Evolutionary conservation across 2,113 vertebrate species (phyloP), one percentile per base, ranked within the genome.

Genomic region (Podarcis cretensis): DNA sequence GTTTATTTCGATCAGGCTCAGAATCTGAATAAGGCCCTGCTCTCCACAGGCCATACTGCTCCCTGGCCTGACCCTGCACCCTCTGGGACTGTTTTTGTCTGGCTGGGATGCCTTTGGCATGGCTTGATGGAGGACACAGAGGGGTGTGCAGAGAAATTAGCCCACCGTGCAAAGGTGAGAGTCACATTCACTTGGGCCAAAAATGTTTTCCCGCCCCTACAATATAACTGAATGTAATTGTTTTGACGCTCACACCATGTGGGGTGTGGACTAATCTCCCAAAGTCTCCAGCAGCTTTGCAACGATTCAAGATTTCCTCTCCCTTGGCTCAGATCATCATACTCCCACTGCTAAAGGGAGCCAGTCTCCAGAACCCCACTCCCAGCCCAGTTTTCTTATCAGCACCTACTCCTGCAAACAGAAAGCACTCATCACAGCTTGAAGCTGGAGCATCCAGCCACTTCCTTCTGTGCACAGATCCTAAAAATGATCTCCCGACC

Each of bases 391-490:
- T 48, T 35, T 75, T 85, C 84, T 65, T 54, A 48, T 48, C 48
- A 48, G 48, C 48, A 65, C 35, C 32, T 9, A 40, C 25, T 10
- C 54, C 84, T 76, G 75, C 73, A 85, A 65, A 75, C 59, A 54
- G 18, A 74, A 85, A 92, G 85, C 80, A 43, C 76, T 89, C 88
- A 88, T 93, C 91, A 86, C 89, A 92, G 91, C 90, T 93, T n/a
- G 89, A 91, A 94, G 87, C 89, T 89, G 84, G 1, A 91, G 93
- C 87, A 94, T 86, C 90, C 94, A 95, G 94, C 95, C 93, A 95
- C 95, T 95, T 95, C 95, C 95, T 92, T 90, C 91, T 93, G 75
- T 78, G 90, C 80, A 69, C 27, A 85, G 90, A 91, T 92, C 93
- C 94, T 95, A 95, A 94, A 48, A 94, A 91, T 94, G 89, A 95